A percentile compares a stretch with the other conserved stretches of the same genome.
phyloP scores from a whole-genome alignment of 2,888 invertebrate genomes.

The Piscicola geometra region DNA sequence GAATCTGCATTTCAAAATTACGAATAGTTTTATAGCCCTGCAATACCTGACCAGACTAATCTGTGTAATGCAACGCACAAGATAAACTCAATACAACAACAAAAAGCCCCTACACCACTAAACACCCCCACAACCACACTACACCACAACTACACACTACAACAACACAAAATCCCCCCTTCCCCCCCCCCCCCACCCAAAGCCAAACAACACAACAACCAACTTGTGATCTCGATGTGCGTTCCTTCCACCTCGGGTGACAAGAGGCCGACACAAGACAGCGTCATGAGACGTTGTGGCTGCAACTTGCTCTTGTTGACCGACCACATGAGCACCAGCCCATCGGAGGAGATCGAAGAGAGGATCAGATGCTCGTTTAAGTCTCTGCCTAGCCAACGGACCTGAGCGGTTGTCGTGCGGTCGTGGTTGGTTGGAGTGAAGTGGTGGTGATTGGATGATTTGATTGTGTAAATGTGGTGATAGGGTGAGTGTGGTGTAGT shows the following conservation, averaged over 20 bases:
- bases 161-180: too few relatives aligned
- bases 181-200: too few relatives aligned
- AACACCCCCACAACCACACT: not conserved
- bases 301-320: slow-evolving; percentile 49
- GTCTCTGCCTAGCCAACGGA: slow-evolving; percentile 83
- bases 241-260: slow-evolving; percentile 28
- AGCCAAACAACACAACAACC: not conserved
- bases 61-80: too few relatives aligned
- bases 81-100: too few relatives aligned
- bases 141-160: too few relatives aligned
- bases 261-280: not conserved
- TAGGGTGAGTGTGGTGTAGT: too few relatives aligned
- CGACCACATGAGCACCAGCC: slow-evolving; percentile 72
- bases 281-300: slow-evolving; percentile 27
- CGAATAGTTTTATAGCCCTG: not conserved
- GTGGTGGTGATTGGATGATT: too few relatives aligned
- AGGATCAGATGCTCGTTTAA: slow-evolving; percentile 87
- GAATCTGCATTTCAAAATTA: not conserved
- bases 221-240: slow-evolving; percentile 26
- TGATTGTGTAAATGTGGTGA: too few relatives aligned
- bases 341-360: slow-evolving; percentile 84
- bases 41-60: too few relatives aligned
- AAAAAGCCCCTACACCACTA: too few relatives aligned
- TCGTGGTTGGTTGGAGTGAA: too few relatives aligned
- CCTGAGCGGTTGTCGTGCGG: slow-evolving; percentile 53